These are phyloP conservation scores for Pachycephus smyrnensis DNA, from an alignment of 2,888 invertebrate species.

Conservation along the genomic window DNA sequence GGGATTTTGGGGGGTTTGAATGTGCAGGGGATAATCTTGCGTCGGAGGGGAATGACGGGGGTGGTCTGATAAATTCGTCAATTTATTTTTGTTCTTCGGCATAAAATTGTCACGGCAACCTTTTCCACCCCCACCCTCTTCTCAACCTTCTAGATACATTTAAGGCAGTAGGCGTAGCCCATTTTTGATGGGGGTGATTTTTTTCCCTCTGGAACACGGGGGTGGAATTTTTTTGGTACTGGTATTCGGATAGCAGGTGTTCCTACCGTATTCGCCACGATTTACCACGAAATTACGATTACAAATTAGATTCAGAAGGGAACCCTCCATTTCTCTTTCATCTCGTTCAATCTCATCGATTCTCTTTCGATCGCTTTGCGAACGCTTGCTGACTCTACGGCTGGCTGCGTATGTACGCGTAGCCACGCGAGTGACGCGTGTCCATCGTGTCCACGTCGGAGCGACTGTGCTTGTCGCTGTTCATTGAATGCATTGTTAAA, in stretches of 20 bases:
- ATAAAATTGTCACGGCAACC: slow-evolving; percentile 17
- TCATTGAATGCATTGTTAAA: slow-evolving; percentile 33
- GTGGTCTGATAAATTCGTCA: slow-evolving; percentile 32
- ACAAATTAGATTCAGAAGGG: slow-evolving; percentile 20
- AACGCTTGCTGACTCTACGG: neutral
- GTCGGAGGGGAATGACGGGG: neutral
- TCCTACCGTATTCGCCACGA: slow-evolving; percentile 15
- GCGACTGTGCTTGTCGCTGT: slow-evolving; percentile 33
- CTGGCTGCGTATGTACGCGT: neutral
- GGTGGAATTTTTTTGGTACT: neutral
- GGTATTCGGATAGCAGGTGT: slow-evolving; percentile 16
- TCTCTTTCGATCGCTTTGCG: neutral
- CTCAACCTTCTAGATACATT: neutral
- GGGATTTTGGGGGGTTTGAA: neutral
- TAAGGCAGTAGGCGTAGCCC: neutral
- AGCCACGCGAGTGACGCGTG: slow-evolving; percentile 27
- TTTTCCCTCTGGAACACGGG: neutral
- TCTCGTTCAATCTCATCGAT: neutral
- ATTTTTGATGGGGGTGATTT: slow-evolving; percentile 7
- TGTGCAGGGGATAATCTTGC: neutral
- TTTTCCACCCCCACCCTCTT: neutral
- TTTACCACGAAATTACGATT: slow-evolving; percentile 23
- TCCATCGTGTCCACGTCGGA: slow-evolving; percentile 36
- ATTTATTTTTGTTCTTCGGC: slow-evolving; percentile 32
- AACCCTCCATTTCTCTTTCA: neutral